Evolutionary conservation across 2,113 vertebrate species (phyloP).

Genomic region (Acrocephalus kingi): DNA sequence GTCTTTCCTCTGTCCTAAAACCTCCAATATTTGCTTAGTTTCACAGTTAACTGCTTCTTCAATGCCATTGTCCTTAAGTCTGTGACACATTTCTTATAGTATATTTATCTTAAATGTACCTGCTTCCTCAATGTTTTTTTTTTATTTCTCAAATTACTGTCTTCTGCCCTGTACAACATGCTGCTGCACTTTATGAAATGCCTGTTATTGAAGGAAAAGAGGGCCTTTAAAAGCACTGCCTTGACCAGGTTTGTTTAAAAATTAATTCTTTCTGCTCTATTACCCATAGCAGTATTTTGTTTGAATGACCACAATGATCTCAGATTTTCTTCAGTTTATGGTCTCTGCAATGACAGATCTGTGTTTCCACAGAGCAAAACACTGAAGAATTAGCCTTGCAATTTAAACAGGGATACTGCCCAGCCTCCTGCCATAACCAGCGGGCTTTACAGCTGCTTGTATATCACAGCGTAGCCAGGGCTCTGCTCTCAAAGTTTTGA

Average conservation of each 20-base stretch:
- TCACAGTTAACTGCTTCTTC: slow-evolving; percentile 11
- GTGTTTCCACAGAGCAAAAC: background rate
- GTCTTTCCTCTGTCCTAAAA: slow-evolving; percentile 19
- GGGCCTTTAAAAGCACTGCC: background rate
- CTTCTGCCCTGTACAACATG: background rate
- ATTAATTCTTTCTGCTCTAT: background rate
- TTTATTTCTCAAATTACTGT: background rate
- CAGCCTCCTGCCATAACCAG: background rate
- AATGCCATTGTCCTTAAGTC: background rate
- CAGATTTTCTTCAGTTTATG: background rate
- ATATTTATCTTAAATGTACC: background rate
- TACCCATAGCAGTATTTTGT: background rate
- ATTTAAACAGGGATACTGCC: background rate
- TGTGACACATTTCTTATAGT: background rate
- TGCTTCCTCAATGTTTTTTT: background rate
- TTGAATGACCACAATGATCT: background rate
- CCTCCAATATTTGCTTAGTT: slow-evolving; percentile 22
- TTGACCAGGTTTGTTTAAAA: background rate
- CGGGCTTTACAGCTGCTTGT: background rate
- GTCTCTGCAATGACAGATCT: background rate
- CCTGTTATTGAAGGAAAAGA: background rate
- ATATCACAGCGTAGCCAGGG: fast-evolving
- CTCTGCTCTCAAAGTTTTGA: background rate
- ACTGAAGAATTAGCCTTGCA: background rate
- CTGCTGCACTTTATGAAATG: background rate